A percentile compares a stretch with the other conserved stretches of the same genome.
These are phyloP conservation scores for Crocallis elinguaria DNA, from an alignment of 2,888 invertebrate species.

Conservation along the genomic window DNA sequence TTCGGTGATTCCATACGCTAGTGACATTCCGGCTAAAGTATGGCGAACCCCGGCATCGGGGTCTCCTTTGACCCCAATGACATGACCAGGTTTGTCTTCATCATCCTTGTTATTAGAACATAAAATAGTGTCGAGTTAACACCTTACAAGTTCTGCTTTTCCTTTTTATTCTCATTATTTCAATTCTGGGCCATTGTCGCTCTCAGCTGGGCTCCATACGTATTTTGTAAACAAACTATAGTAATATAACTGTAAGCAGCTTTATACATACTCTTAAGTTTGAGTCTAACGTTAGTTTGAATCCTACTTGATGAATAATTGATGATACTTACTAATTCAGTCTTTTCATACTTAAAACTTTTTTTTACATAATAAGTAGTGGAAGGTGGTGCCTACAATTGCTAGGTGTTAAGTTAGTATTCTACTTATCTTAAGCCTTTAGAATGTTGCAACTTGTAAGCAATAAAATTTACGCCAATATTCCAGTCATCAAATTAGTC, in stretches of 20 bases:
- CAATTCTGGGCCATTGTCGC: background rate
- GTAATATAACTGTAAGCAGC: slow-evolving; percentile 1
- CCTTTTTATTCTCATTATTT: too few species aligned
- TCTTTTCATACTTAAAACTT: too few species aligned
- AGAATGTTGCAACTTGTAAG: too few species aligned
- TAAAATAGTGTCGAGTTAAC: background rate
- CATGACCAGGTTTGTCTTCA: slow-evolving; percentile 82
- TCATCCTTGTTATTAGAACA: background rate
- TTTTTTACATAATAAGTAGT: too few species aligned
- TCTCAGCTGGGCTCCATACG: background rate
- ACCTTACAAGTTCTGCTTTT: background rate
- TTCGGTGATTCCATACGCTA: slow-evolving; percentile 55
- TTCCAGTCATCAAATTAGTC: too few species aligned
- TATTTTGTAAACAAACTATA: slow-evolving; percentile 13
- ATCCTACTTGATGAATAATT: too few species aligned
- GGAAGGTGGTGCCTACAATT: too few species aligned
- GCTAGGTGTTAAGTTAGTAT: too few species aligned
- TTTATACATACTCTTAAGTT: background rate
- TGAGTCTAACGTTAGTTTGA: too few species aligned
- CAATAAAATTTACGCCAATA: too few species aligned
- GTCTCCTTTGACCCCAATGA: slow-evolving; percentile 89
- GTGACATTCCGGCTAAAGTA: slow-evolving; percentile 56
- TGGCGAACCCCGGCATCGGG: slow-evolving; percentile 85
- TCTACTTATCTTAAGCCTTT: too few species aligned
- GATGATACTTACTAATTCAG: too few species aligned